Evolutionary conservation across 2,888 invertebrate species (phyloP).

Genomic region (Amorpha juglandis): DNA sequence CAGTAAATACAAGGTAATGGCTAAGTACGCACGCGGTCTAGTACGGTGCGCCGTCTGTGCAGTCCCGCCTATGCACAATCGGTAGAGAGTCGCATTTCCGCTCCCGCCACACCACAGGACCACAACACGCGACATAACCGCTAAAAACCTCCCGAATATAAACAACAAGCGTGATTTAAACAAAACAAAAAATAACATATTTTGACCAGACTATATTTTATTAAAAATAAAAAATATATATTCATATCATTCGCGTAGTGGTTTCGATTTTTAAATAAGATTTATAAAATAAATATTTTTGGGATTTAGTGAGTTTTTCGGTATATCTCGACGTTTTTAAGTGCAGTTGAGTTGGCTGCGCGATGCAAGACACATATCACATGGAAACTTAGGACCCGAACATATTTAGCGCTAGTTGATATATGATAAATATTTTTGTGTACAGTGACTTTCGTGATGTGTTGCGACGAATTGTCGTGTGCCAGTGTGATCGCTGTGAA

Average conservation of each 20-base stretch:
- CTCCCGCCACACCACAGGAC: constrained; percentile 65
- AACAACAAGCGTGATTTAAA: constrained; percentile 57
- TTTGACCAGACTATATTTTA: constrained; percentile 77
- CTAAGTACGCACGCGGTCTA: constrained; percentile 84
- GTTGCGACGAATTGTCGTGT: constrained; percentile 66
- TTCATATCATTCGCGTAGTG: constrained; percentile 76
- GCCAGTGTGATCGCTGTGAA: constrained; percentile 70
- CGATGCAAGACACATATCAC: constrained; percentile 79
- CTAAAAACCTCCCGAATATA: constrained; percentile 75
- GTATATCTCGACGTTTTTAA: constrained; percentile 52
- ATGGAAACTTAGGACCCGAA: constrained; percentile 82
- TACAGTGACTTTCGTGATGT: constrained; percentile 72
- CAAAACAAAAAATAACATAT: constrained; percentile 52
- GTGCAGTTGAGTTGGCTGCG: constrained; percentile 52
- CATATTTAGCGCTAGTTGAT: constrained; percentile 52
- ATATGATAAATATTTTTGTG: constrained; percentile 65
- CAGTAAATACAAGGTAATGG: constrained; percentile 85
- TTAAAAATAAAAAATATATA: constrained; percentile 61
- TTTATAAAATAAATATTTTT: constrained; percentile 57
- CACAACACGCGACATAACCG: constrained; percentile 78
- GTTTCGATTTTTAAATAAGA: constrained; percentile 38
- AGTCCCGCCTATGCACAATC: constrained; percentile 84
- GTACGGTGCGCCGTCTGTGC: constrained; percentile 83
- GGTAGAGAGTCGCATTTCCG: constrained; percentile 80
- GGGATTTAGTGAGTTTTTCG: constrained; percentile 71